Evolutionary conservation across 2,797 vertebrate species (phyloP), one percentile per base, ranked within the genome.

Genomic region (Sparus aurata): DNA sequence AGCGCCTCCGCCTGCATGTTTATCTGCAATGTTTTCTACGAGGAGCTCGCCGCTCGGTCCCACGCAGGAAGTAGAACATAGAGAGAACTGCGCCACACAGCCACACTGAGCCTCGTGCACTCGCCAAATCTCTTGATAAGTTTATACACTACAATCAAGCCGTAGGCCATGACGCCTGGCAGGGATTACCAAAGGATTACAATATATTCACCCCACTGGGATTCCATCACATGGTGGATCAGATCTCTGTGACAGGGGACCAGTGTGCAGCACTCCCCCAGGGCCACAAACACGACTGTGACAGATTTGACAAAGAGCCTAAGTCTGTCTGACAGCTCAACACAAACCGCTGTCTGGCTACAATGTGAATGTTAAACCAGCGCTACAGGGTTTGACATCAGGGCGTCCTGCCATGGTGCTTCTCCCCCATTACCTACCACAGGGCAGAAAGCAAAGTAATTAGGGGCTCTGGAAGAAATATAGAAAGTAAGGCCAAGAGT

Each of bases 101-200:
- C 61, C 9, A 41, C 83, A 69, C 0, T 38, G 64, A 55, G 77
- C 72, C 70, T 55, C 23, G 20, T 75, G 83, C 85, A 45, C 74
- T 63, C 57, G 72, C 73, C 77, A 87, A 89, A 92, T 89, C 83
- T 87, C 88, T 84, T 90, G 80, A 93, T 93, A 92, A 89, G 79
- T 92, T 94, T 91, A 87, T 84, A 91, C 79, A 50, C 87, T 79
- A 91, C 87, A 89, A 92, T 94, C 91, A 93, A 85, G 89, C 87
- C 16, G 49, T 65, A 74, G 84, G 88, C 90, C 88, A 76, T 91
- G 89, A 93, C 85, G 91, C 87, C 91, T 87, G 86, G 83, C 83
- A 65, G 80, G 93, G 93, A 95, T 94, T 95, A 94, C 73, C 25
- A 12, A 86, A 84, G 90, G 94, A 95, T 95, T 95, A 94, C 91